Evolutionary conservation across 2,888 invertebrate species (phyloP), one percentile per base, ranked within the genome.

Genomic region (Melikaiella ostensackeni): DNA sequence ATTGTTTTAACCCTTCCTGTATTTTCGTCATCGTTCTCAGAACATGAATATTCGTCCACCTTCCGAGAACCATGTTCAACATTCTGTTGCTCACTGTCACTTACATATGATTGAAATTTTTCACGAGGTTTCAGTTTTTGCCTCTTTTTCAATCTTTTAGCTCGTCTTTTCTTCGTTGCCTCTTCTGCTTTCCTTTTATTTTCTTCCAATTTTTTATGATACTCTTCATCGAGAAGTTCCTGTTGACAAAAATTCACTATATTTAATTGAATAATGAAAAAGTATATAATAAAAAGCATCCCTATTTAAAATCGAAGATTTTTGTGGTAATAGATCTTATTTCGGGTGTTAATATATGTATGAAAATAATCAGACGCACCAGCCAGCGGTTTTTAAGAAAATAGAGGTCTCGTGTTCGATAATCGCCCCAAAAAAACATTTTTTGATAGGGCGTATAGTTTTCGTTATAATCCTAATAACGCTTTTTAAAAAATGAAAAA

Each of bases 151-250:
- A 95, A 89, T 74, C 98, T 94, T 90, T 98, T 99, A 0, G 96
- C 96, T 84, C 99, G 93, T 90, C 98, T 98, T 89, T 98, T 99
- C 0, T 97, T 97, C 6, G 98, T 98, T 89, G 93, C 94, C 86
- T 96, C 95, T 83, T 97, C 97, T 13, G 97, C 95, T 85, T 91
- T 92, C 86, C 89, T 93, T 83, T 91, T 91, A 89, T 97, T 97
- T 84, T 96, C 94, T 90, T 96, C 96, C 55, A 98, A 91, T 92
- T 96, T 97, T 61, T 92, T 90, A 83, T 96, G 95, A 91, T 96
- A 99, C 76, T 96, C 97, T 8, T 95, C 95, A 91, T 98, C 97
- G 75, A 96, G 91, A 80, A 95, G 94, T 91, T 98, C 98, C 95
- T 97, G 75, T 42, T 73, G 33, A 75, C 75, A 64, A 63, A 75